Evolutionary conservation across 2,113 vertebrate species (phyloP).

Genomic region (Prochilodus magdalenae): DNA sequence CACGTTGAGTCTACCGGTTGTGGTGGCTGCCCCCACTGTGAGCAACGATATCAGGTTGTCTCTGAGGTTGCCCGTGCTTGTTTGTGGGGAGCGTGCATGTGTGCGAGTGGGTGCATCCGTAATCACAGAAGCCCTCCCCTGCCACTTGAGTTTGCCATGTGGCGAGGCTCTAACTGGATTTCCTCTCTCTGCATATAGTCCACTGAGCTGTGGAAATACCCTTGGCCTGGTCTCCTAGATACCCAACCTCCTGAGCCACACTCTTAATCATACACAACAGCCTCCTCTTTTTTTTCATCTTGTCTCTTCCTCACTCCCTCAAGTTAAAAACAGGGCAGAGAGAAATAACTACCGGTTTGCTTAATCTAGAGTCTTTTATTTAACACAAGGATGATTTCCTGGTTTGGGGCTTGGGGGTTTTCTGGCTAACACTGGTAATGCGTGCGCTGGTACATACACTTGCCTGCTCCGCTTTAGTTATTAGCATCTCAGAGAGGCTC

Average conservation of each 20-base stretch:
- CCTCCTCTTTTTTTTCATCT: conserved; percentile 1
- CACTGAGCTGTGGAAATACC: conserved; percentile 35
- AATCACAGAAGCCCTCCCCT: conserved; percentile 14
- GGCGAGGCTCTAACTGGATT: conserved; percentile 35
- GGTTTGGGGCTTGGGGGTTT: not conserved
- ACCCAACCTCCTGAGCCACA: conserved; percentile 13
- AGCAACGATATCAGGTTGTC: conserved; percentile 4
- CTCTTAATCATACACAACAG: conserved; percentile 22
- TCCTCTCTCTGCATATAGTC: conserved; percentile 1
- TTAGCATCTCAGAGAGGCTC: too few relatives aligned
- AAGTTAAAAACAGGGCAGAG: conserved; percentile 33
- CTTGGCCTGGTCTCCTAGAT: conserved; percentile 7
- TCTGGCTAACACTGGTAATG: not conserved
- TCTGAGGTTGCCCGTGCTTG: conserved; percentile 11
- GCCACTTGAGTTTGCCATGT: conserved; percentile 22
- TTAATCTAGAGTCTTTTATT: not conserved
- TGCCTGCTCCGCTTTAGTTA: too few relatives aligned
- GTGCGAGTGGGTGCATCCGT: conserved; percentile 27
- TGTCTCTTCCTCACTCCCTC: conserved; percentile 19
- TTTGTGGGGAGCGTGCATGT: conserved; percentile 8
- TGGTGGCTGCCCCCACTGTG: not conserved
- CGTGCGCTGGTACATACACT: too few relatives aligned
- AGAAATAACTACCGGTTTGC: conserved; percentile 17
- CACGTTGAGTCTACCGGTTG: not conserved
- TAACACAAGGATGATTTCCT: not conserved